Evolutionary conservation across 2,113 vertebrate genomes (phyloP).

Genomic region (Atherinomorus stipes): DNA sequence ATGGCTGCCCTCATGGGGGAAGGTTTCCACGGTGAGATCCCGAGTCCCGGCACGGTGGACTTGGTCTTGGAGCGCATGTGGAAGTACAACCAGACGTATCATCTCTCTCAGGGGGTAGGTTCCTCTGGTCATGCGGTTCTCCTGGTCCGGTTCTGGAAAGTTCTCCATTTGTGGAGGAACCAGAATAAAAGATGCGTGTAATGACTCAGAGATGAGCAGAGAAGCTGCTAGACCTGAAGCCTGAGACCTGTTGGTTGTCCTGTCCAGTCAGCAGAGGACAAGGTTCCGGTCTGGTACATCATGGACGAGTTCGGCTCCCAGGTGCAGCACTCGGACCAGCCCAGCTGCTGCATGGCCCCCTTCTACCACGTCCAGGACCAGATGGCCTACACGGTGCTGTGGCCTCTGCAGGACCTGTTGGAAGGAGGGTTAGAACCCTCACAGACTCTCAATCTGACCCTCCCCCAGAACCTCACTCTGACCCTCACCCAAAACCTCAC

Average conservation of each 20-base stretch:
- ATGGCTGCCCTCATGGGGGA: conserved; percentile 92
- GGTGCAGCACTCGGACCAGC: conserved; percentile 90
- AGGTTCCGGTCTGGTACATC: conserved; percentile 95
- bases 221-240: too few species aligned
- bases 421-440: conserved; percentile 85
- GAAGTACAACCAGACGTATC: conserved; percentile 97
- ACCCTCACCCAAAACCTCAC: too few species aligned
- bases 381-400: conserved; percentile 90
- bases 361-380: conserved; percentile 88
- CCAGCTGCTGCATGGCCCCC: conserved; percentile 89
- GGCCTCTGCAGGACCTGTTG: conserved; percentile 91
- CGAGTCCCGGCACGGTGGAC: conserved; percentile 82
- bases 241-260: neutral
- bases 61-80: conserved; percentile 92
- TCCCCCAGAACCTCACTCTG: too few species aligned
- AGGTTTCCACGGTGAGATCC: conserved; percentile 88
- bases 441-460: too few species aligned
- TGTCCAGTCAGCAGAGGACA: conserved; percentile 85
- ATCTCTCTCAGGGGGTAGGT: conserved; percentile 90
- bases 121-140: too few species aligned
- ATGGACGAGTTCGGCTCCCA: conserved; percentile 97
- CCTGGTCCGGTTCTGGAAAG: too few species aligned
- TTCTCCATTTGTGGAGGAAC: too few species aligned
- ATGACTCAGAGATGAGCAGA: too few species aligned
- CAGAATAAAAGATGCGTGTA: too few species aligned